phyloP scores from a whole-genome alignment of 1,140 invertebrate species.

The Zophobas atratus region DNA sequence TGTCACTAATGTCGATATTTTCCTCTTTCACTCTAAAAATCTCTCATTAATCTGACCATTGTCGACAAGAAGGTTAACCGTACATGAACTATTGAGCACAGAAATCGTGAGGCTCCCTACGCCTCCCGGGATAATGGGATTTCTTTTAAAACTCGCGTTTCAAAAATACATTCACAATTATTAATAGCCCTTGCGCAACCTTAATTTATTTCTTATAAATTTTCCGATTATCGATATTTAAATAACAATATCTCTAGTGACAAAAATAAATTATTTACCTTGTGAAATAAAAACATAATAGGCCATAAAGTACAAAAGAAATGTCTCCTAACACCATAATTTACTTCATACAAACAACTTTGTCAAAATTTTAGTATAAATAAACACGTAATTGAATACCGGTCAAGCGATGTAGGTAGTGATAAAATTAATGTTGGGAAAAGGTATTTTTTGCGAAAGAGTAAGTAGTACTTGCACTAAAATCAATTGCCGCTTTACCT shows the following conservation, averaged over 20 bases:
- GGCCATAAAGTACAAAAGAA: conserved; percentile 16
- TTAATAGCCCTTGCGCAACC: too few species aligned
- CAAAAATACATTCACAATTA: too few species aligned
- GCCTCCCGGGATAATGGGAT: not conserved
- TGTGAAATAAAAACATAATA: conserved; percentile 21
- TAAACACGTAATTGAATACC: conserved; percentile 33
- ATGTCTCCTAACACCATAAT: conserved; percentile 6
- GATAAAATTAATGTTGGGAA: not conserved
- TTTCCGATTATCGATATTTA: not conserved
- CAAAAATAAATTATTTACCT: conserved; percentile 6
- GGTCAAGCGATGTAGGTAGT: not conserved
- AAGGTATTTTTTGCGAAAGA: not conserved
- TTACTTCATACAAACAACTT: conserved; percentile 15
- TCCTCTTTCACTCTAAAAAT: not conserved
- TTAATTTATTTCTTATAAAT: too few species aligned
- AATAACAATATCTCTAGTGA: conserved; percentile 8
- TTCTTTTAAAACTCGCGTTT: too few species aligned
- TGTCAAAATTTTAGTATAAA: conserved; percentile 23
- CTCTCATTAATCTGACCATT: not conserved
- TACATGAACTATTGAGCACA: not conserved
- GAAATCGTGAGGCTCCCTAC: not conserved
- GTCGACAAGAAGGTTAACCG: not conserved
- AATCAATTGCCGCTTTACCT: too few species aligned
- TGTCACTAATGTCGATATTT: too few species aligned
- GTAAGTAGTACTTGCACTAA: not conserved